Evolutionary conservation across 2,113 vertebrate genomes (phyloP), one percentile per base, ranked within the genome.

Genomic region (Pteruthius melanotis): DNA sequence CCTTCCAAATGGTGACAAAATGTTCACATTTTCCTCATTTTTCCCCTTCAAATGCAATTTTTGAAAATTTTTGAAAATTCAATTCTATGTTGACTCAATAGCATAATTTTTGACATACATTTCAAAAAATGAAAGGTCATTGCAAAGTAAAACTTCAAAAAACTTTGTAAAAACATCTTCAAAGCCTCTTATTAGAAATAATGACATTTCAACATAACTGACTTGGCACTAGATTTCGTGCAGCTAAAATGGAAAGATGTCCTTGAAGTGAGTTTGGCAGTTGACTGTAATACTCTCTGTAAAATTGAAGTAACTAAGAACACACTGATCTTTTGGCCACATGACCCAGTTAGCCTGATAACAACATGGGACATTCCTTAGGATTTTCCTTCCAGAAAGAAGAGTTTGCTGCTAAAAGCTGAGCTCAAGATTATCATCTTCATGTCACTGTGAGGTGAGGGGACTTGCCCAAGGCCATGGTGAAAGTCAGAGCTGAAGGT

Each of bases 81-180:
- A 28, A 21, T 64, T 37, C 17, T 10, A 8, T 52, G 6, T 59
- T 64, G 65, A 47, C 24, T 82, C 52, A 56, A 40, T 7, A 47
- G 20, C 0, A 0, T 26, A 4, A 60, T 49, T 85, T 83, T 83
- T 0, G 0, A 59, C 49, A 63, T 8, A 39, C 3, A 39, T 69
- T 94, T 92, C 61, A 80, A 64, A 90, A 92, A 92, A 42, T 9
- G 8, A 83, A 47, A 93, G 80, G 56, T 39, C 33, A 77, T 20
- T 63, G 9, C 17, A 21, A 77, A 86, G 20, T 44, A 79, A 71
- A 85, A 52, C 26, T 70, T 69, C 0, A 65, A 47, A 66, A 61
- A 61, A 31, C 4, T 77, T 80, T 16, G 4, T 59, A 31, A 44
- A 80, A 91, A 22, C 3, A 31, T 28, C 31, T 84, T 69, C 33